Evolutionary conservation across 2,113 vertebrate genomes (phyloP).

Genomic region (Sinocyclocheilus anophthalmus): DNA sequence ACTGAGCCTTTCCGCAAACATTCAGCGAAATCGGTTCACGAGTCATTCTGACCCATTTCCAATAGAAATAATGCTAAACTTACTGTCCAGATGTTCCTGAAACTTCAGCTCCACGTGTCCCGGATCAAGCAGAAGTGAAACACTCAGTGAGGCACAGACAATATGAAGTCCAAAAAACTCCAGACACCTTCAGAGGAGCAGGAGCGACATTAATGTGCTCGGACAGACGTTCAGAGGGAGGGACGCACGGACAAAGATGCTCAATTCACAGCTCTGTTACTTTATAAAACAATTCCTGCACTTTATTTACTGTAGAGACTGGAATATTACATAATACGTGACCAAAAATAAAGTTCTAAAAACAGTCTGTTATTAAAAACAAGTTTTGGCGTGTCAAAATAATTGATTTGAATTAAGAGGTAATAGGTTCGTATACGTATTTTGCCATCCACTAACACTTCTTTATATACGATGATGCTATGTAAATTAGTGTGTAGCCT

Average conservation of each 20-base stretch:
- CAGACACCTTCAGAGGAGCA: neutral
- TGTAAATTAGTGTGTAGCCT: neutral
- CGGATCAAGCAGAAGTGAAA: neutral
- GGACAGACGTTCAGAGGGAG: slow-evolving; percentile 31
- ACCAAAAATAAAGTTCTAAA: neutral
- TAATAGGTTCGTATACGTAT: neutral
- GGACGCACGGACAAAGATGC: slow-evolving; percentile 3
- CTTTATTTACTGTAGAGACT: neutral
- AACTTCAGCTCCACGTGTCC: neutral
- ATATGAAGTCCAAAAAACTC: neutral
- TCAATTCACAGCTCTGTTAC: neutral
- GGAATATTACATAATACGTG: neutral
- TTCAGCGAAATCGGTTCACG: neutral
- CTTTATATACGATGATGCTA: neutral
- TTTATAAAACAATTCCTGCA: neutral
- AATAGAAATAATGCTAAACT: neutral
- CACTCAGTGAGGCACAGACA: neutral
- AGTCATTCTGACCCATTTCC: too few species aligned
- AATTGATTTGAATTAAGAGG: neutral
- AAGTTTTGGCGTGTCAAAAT: neutral
- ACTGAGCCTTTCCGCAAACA: neutral
- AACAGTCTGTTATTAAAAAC: too few species aligned
- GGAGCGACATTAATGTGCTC: neutral
- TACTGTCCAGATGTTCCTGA: slow-evolving; percentile 15
- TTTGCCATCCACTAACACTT: neutral